A percentile compares a stretch with the other conserved stretches of the same genome.
Conservation (phyloP, 2,113 vertebrate genomes). For the Siniperca chuatsi region DNA sequence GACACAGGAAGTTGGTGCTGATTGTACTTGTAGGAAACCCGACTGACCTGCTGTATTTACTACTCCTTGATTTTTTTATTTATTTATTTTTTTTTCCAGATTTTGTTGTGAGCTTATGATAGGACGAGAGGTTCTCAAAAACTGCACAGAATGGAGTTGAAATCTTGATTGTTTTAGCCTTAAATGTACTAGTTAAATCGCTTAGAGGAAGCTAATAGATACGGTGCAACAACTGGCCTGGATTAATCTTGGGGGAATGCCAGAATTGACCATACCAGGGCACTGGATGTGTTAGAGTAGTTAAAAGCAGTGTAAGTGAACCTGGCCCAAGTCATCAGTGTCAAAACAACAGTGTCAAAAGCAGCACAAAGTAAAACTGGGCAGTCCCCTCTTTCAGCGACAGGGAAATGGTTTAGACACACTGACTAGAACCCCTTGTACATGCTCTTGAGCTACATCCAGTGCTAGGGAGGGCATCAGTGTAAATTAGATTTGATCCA, state of each 20-base stretch:
- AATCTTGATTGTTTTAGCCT: conserved; percentile 8
- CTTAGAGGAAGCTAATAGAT: background rate
- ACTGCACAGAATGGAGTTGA: background rate
- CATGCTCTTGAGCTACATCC: conserved; percentile 30
- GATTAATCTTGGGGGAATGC: conserved; percentile 15
- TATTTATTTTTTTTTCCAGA: no score
- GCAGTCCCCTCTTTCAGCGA: background rate
- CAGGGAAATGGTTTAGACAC: conserved; percentile 10
- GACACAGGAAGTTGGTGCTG: background rate
- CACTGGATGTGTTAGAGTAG: background rate
- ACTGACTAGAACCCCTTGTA: background rate
- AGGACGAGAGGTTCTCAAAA: background rate
- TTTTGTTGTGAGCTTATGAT: background rate
- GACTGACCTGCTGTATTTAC: background rate
- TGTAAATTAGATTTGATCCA: background rate
- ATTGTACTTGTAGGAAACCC: background rate
- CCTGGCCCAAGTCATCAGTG: background rate
- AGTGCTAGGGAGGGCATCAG: background rate
- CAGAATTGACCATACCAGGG: conserved; percentile 9
- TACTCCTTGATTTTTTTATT: background rate
- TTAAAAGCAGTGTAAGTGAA: conserved; percentile 21
- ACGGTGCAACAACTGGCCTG: background rate
- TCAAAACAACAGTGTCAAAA: conserved; percentile 36
- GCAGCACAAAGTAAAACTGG: background rate
- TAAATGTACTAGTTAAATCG: background rate